These are phyloP conservation scores for Helicoverpa armigera DNA, from an alignment of 1,140 invertebrate genomes.

Conservation along the genomic window DNA sequence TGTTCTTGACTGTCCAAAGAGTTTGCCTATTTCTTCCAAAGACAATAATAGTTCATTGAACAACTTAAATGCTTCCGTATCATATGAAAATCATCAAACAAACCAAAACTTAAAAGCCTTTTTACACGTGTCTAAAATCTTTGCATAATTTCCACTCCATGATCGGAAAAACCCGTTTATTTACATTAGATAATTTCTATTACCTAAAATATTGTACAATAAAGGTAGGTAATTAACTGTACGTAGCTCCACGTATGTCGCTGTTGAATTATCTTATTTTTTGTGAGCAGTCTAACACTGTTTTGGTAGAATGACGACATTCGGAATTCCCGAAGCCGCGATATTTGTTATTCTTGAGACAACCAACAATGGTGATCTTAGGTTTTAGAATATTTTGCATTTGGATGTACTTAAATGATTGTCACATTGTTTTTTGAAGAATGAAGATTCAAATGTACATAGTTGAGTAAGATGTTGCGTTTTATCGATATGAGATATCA, in stretches of 20 bases:
- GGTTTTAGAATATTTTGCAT: not conserved
- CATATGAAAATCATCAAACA: no score
- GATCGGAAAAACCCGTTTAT: constrained; percentile 33
- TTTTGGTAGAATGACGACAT: constrained; percentile 31
- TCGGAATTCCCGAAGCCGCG: constrained; percentile 36
- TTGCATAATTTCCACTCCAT: not conserved
- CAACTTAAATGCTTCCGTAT: no score
- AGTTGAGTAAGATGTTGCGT: no score
- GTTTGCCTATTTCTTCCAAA: no score
- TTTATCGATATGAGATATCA: no score
- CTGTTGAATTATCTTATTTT: constrained; percentile 39
- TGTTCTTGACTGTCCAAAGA: no score
- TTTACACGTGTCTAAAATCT: not conserved
- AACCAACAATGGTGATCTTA: not conserved
- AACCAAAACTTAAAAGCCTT: no score
- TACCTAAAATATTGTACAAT: not conserved
- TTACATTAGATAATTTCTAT: constrained; percentile 11
- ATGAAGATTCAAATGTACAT: not conserved
- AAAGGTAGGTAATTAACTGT: constrained; percentile 19
- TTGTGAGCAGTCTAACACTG: constrained; percentile 20
- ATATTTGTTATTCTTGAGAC: constrained; percentile 16
- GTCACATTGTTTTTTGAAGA: not conserved
- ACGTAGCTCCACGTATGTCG: constrained; percentile 17
- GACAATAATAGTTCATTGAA: no score
- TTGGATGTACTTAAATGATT: not conserved